Base-by-base conservation (phyloP, 2,797 vertebrate genomes). In the Hippopotamyrus pictus region DNA sequence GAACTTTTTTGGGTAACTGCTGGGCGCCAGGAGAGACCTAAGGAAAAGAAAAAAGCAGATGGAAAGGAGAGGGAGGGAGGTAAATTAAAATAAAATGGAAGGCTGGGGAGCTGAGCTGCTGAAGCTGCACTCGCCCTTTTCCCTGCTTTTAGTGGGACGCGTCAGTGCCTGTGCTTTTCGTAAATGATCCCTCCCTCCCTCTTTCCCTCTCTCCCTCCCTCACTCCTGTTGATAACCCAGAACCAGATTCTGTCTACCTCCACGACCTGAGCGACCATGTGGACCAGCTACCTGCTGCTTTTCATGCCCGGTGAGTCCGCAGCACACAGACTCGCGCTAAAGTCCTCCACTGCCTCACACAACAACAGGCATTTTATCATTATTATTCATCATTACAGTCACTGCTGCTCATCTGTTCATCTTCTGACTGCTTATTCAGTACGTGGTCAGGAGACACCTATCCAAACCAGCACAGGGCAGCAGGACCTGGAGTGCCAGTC, bases 201-300 rank as follows among this genome's bases (percentile, higher is more conserved):
- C 69, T 9, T 19, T 14, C 53, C 22, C 90, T 87, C 69, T 91
- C 54, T 90, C 89, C 90, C 22, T 14, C 53, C 33, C 90, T 87
- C 69, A 92, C 54, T 90, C 89, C 90, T 89, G 84, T 22, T 33
- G 22, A 33, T 65, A 44, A 85, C 89, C 25, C 92, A 92, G 93
- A 89, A 90, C 87, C 90, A 90, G 89, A 91, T 92, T 93, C 90
- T 91, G 91, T 90, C 94, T 93, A 92, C 95, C 94, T 95, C 94
- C 92, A 90, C 44, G 44, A 46, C 90, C 91, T 93, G 62, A 96
- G 95, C 2, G 90, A 95, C 93, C 94, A 96, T 92, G 92, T 94
- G 93, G 93, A 91, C 93, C 88, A 14, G 17, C 44, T 3, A 86
- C 92, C 92, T 96, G 88, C 50, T 93, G 33, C 89, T 92, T 90